Evolutionary conservation across 2,888 invertebrate species (phyloP), one percentile per base, ranked within the genome.

Genomic region (Heliconius aoede): DNA sequence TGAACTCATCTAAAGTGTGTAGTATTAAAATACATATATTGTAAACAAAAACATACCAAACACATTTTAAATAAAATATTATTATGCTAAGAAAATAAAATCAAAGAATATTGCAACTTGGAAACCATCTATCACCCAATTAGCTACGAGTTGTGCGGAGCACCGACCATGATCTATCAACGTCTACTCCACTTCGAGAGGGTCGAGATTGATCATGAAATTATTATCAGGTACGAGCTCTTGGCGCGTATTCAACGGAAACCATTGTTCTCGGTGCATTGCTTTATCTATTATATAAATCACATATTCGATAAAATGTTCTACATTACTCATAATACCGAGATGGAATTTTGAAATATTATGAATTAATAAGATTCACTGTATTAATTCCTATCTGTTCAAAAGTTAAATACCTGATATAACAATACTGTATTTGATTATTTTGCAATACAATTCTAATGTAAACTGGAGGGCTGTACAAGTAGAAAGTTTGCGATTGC

Each of bases 121-220:
- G 78, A 75, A 65, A 68, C 81, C 83, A 85, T 86, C 84, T 83
- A 86, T 86, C 85, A 84, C 81, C 82, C 82, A 85, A 86, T 85
- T 85, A 86, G 83, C 77, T 78, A 71, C 79, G 76, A 77, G 76
- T 79, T 79, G 82, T 78, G 82, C 82, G 79, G 81, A 80, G 79
- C 78, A 78, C 80, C 79, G 81, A 81, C 81, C 81, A 79, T 82
- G 84, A 86, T 87, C 85, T 82, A 85, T 87, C 86, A 86, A 84
- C 79, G 86, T 87, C 87, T 77, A 79, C 74, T 76, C 78, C 81
- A 81, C 82, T 83, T 81, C 79, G 81, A 80, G 82, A 78, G 83
- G 82, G 82, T 80, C 81, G 81, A 85, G 86, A 87, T 87, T 85
- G 86, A 86, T 86, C 83, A 83, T 84, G 80, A 79, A 82, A 83